Base-by-base conservation (phyloP, 2,113 vertebrate genomes). In the Mesoclemmys tuberculata region DNA sequence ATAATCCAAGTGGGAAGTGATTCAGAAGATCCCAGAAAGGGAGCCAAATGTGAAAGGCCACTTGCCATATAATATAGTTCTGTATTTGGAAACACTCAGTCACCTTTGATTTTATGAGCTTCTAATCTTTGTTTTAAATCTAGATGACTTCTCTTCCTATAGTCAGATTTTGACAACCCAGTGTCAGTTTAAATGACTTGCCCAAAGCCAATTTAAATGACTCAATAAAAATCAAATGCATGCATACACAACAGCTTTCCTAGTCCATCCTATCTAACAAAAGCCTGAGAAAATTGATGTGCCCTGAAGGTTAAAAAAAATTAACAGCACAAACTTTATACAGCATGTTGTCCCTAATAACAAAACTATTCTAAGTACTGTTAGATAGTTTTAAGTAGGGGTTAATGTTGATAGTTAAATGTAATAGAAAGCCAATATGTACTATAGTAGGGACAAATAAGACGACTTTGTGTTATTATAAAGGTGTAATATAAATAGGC, bases 51-150 rank as follows among this genome's bases (percentile, higher is more conserved):
- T 19, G 52, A 51, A 90, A 91, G 74, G n/a, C 74, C 55, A 4
- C 1, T 5, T 84, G 22, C 77, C 64, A 52, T 89, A 35, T 92
- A 95, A 92, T 35, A 48, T 86, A 91, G 68, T 55, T 27, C 93
- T 96, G 19, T 96, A 93, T 96, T 94, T 97, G 93, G 94, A 94
- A 93, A 61, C 80, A 90, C 38, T 85, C 94, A 93, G 85, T 94
- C 94, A 97, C 84, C 90, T 93, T 91, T 88, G 38, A 48, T 85
- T 96, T 97, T 92, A 84, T 94, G 85, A 94, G 61, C 56, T 48
- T 91, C 83, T 94, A 84, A 79, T 94, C 93, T 80, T 89, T 91
- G 13, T 31, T 94, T 94, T 92, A 74, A 83, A 0, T 88, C 56
- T 88, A n/a, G n/a, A n/a, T 93, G 54, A 12, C 77, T 35, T 90